Percentiles rank a stretch among this genome's conserved stretches.
Conservation (phyloP, 2,888 invertebrate genomes). For the Kuschelorhynchus macadamiae region DNA sequence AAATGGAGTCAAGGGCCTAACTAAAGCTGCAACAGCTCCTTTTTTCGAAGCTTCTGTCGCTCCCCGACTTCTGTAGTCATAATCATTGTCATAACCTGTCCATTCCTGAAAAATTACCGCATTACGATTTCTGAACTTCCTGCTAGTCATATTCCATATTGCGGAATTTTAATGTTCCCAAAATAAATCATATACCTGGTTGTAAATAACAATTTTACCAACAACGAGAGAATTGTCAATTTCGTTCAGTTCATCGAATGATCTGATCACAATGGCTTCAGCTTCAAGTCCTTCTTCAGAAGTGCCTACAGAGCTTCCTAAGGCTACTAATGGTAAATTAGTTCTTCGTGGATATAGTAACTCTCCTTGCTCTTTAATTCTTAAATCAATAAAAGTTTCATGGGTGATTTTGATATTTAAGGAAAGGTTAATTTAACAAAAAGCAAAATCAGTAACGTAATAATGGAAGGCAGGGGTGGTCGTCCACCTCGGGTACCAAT, state of each 20-base stretch:
- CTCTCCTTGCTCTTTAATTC: constrained; percentile 45
- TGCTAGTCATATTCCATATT: no score
- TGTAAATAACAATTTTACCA: constrained; percentile 40
- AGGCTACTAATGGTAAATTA: constrained; percentile 76
- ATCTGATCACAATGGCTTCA: constrained; percentile 78
- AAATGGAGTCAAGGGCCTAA: constrained; percentile 82
- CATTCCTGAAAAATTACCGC: constrained; percentile 60
- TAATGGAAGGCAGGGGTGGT: no score
- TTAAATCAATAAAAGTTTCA: neutral
- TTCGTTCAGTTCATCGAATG: constrained; percentile 70
- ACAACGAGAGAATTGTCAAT: constrained; percentile 22
- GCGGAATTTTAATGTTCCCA: no score
- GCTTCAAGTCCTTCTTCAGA: constrained; percentile 79
- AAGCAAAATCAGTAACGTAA: no score
- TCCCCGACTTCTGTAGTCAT: constrained; percentile 24
- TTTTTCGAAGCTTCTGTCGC: constrained; percentile 75
- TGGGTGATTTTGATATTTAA: no score
- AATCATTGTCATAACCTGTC: constrained; percentile 20
- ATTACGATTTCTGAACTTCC: no score
- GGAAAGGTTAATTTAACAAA: no score
- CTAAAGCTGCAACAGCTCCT: constrained; percentile 82
- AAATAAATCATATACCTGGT: no score
- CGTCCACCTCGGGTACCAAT: no score
- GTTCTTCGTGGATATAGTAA: constrained; percentile 76
- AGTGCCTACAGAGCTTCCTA: constrained; percentile 80